phyloP scores from a whole-genome alignment of 2,797 vertebrate genomes.

The Microcaecilia unicolor region DNA sequence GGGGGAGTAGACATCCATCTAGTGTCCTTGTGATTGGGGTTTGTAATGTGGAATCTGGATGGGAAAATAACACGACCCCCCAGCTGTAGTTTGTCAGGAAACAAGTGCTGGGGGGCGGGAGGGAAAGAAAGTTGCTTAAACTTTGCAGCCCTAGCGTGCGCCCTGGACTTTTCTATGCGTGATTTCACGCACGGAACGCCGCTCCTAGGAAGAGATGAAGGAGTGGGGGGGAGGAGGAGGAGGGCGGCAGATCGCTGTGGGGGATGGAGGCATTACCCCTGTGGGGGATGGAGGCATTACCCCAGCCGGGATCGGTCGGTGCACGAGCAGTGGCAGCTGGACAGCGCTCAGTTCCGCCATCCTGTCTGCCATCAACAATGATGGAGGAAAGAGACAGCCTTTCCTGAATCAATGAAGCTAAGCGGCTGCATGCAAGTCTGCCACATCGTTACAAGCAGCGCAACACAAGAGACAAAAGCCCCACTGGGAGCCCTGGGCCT shows the following conservation, averaged over 20 bases:
- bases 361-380: slow-evolving; percentile 23
- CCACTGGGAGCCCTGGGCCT: neutral
- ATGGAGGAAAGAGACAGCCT: slow-evolving; percentile 14
- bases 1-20: no score
- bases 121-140: no score
- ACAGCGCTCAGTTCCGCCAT: slow-evolving; percentile 8
- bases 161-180: neutral
- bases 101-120: no score
- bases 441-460: no score
- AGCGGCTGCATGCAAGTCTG: slow-evolving; percentile 12
- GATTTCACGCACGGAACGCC: neutral
- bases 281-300: no score
- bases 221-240: neutral
- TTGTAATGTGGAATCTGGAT: no score
- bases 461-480: no score
- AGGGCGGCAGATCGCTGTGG: no score
- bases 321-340: neutral
- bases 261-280: no score
- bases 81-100: no score
- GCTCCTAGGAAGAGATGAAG: neutral
- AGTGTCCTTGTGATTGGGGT: no score
- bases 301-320: neutral
- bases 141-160: neutral
- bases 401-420: slow-evolving; percentile 17
- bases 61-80: no score